These are phyloP conservation scores for Ptychadena robeensis DNA, from an alignment of 2,797 vertebrate species.

Conservation along the genomic window DNA sequence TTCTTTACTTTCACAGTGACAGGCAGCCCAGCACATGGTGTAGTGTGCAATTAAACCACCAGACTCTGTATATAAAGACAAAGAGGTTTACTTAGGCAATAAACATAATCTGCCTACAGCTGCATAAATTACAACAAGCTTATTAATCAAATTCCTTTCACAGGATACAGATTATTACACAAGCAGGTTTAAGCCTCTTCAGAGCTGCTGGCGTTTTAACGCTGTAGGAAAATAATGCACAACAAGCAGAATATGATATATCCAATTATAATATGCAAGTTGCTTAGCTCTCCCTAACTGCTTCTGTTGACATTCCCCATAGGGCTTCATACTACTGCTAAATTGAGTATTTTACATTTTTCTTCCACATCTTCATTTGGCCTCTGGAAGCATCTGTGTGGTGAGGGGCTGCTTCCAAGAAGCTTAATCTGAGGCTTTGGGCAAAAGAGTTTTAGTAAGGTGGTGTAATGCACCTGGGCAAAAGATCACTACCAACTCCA, in stretches of 20 bases:
- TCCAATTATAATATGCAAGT: constrained; percentile 58
- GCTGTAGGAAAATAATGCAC: constrained; percentile 55
- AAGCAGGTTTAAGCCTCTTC: constrained; percentile 49
- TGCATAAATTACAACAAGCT: constrained; percentile 53
- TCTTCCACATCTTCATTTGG: constrained; percentile 23
- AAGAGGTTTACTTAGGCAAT: constrained; percentile 51
- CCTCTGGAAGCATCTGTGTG: constrained; percentile 11
- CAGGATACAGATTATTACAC: constrained; percentile 55
- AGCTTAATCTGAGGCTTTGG: not conserved
- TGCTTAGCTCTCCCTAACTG: constrained; percentile 49
- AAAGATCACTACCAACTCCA: too few species aligned
- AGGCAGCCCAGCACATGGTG: constrained; percentile 3
- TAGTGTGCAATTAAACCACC: constrained; percentile 32
- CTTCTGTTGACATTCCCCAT: constrained; percentile 41
- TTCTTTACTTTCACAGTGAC: constrained; percentile 20
- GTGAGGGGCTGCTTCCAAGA: constrained; percentile 3
- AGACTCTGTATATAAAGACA: constrained; percentile 48
- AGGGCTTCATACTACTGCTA: constrained; percentile 14
- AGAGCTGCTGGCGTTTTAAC: constrained; percentile 36
- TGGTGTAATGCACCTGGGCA: too few species aligned
- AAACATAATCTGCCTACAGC: constrained; percentile 56
- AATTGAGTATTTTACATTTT: constrained; percentile 39
- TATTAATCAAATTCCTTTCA: constrained; percentile 59
- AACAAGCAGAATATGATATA: constrained; percentile 57
- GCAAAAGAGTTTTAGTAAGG: too few species aligned